phyloP scores from a whole-genome alignment of 2,888 invertebrate genomes.

The Chydorus sphaericus region DNA sequence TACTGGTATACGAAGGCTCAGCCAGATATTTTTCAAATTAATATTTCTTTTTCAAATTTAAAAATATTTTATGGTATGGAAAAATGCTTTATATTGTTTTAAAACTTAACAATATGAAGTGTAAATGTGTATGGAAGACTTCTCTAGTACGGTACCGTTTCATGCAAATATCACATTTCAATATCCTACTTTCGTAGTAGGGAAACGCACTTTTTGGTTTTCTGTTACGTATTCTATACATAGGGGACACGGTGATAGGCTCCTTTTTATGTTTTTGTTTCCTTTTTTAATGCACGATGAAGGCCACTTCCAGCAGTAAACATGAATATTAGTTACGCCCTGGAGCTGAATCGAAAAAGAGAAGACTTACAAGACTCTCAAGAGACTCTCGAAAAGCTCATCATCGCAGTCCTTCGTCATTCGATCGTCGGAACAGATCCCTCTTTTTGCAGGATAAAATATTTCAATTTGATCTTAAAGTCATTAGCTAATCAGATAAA shows the following conservation, averaged over 20 bases:
- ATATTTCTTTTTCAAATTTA: too few species aligned
- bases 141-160: too few species aligned
- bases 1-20: too few species aligned
- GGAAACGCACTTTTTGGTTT: background rate
- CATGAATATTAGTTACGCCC: background rate
- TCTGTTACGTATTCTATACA: background rate
- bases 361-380: background rate
- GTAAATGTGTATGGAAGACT: too few species aligned
- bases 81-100: too few species aligned
- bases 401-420: constrained; percentile 4
- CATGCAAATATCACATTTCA: background rate
- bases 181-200: too few species aligned
- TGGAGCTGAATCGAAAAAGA: background rate
- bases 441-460: too few species aligned
- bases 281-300: background rate
- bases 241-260: background rate
- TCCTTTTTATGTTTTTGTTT: background rate
- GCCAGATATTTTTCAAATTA: too few species aligned
- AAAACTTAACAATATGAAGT: too few species aligned
- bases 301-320: background rate
- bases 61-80: too few species aligned
- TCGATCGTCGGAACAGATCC: background rate
- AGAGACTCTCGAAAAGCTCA: background rate
- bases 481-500: background rate
- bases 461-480: too few species aligned